Percentiles rank a stretch among this genome's conserved stretches.
These are phyloP conservation scores for Atherinomorus stipes DNA, from an alignment of 2,113 vertebrate species.

Conservation along the genomic window DNA sequence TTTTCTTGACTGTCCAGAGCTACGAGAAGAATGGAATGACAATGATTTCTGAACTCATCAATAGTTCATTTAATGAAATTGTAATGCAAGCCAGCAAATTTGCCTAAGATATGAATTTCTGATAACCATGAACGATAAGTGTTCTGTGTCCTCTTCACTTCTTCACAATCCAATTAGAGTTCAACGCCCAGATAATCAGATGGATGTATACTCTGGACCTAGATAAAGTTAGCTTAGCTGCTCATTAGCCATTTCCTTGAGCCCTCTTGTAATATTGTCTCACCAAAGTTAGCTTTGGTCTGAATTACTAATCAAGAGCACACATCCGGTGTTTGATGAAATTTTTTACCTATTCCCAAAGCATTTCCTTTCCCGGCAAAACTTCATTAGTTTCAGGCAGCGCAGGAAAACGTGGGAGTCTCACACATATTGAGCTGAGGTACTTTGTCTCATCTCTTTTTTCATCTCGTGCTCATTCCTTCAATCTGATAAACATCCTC, in stretches of 20 bases:
- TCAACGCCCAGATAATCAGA: conserved; percentile 54
- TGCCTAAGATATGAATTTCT: conserved; percentile 69
- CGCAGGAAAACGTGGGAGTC: conserved; percentile 47
- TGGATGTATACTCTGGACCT: conserved; percentile 65
- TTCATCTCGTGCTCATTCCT: conserved; percentile 44
- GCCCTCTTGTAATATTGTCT: conserved; percentile 77
- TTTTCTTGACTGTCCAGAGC: conserved; percentile 28
- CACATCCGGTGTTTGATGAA: conserved; percentile 78
- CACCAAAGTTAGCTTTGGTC: conserved; percentile 74
- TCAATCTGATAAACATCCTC: conserved; percentile 50
- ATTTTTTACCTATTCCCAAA: conserved; percentile 74
- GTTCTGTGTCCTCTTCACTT: conserved; percentile 66
- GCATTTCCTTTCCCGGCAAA: conserved; percentile 65
- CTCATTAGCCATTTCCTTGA: conserved; percentile 77
- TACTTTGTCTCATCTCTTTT: conserved; percentile 44
- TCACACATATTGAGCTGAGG: conserved; percentile 43
- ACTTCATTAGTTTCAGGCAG: conserved; percentile 69
- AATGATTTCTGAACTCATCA: conserved; percentile 62
- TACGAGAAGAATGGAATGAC: conserved; percentile 37
- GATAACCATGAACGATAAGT: conserved; percentile 68
- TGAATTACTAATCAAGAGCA: conserved; percentile 75
- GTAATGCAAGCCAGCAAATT: conserved; percentile 71
- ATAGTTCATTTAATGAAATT: conserved; percentile 70
- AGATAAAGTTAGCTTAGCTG: conserved; percentile 71
- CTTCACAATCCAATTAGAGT: conserved; percentile 76